phyloP scores from a whole-genome alignment of 2,797 vertebrate genomes.

The Taeniopygia guttata region DNA sequence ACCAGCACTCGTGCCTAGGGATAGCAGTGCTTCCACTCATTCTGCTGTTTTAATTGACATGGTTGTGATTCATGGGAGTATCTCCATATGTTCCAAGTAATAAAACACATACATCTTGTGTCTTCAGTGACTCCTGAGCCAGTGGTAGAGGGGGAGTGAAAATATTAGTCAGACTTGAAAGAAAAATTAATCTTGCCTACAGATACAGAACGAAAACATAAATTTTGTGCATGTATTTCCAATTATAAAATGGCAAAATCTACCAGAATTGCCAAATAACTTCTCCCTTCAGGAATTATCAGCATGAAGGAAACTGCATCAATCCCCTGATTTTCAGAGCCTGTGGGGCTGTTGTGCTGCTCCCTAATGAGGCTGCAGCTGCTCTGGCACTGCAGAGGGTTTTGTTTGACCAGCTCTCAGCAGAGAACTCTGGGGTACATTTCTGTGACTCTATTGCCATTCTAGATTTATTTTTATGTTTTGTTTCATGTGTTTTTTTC shows the following conservation, averaged over 20 bases:
- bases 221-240: not conserved
- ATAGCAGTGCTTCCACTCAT: not conserved
- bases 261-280: not conserved
- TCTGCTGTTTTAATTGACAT: not conserved
- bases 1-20: rapidly evolving
- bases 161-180: not conserved
- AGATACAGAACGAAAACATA: not conserved
- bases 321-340: not conserved
- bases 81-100: conserved; percentile 60
- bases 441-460: not conserved
- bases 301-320: not conserved
- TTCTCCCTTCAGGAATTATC: not conserved
- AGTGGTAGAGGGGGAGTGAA: not conserved
- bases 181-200: not conserved
- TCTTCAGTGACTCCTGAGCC: not conserved
- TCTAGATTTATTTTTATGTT: not conserved
- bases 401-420: not conserved
- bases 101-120: conserved; percentile 56
- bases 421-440: not conserved
- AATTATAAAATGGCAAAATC: not conserved
- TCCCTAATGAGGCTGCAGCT: not conserved
- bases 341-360: rapidly evolving
- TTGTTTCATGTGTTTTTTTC: not conserved
- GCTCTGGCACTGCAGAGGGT: not conserved
- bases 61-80: conserved; percentile 33